Base-by-base conservation (phyloP, 1,140 invertebrate species). In the Sycobia sp. region DNA sequence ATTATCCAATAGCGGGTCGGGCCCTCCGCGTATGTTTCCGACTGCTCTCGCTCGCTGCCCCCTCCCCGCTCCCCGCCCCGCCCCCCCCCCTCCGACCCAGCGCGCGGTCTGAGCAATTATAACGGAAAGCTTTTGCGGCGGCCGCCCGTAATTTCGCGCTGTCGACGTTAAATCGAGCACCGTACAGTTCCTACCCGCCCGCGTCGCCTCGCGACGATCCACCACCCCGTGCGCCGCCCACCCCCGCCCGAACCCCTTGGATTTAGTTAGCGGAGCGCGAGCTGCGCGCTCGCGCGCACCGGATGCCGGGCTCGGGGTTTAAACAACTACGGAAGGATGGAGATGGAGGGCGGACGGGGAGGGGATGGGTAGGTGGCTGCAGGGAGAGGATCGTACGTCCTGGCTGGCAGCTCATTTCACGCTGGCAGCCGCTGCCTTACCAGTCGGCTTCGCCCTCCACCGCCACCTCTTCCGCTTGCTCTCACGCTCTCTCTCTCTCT, bases 361-460 rank as follows among this genome's bases (percentile, higher is more conserved):
- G 25, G 4, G n/a, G 22, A 46, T 7, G n/a, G 39, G n/a, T 14
- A 41, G 39, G 1, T 1, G 14, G 43, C 9, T n/a, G n/a, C n/a
- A n/a, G n/a, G n/a, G n/a, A n/a, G n/a, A n/a, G 22, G 14, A 4
- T 22, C 44, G 44, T 25, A 32, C 16, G 8, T 34, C 72, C 68
- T 56, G 62, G 60, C 63, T 74, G 69, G 71, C 71, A 76, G 74
- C 69, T 74, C 69, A 72, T 74, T 76, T 74, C 71, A 72, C 70
- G 72, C 44, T 71, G 61, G 65, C 68, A 74, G 69, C 65, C 65
- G 61, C 69, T 66, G n/a, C 49, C 32, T 23, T 22, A n/a, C 32
- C 18, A 50, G 47, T n/a, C 1, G 25, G 16, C 16, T 50, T 18
- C 9, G 8, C 43, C 14, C 43, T 11, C 43, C 0, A 1, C 43